Conservation (phyloP, 2,113 vertebrate genomes). For the Brachionichthys hirsutus region DNA sequence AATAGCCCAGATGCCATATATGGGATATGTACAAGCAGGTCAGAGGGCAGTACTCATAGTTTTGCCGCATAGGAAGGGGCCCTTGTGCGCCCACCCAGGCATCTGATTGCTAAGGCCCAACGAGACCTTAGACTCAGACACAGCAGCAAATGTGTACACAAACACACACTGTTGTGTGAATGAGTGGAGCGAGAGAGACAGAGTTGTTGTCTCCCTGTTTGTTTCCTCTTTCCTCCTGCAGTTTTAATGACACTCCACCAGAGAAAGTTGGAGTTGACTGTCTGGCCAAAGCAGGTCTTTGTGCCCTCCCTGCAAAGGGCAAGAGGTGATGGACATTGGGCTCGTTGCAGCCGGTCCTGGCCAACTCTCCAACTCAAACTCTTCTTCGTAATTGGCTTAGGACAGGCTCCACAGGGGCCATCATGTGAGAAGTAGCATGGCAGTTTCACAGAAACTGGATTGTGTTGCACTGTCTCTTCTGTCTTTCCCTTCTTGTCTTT, state of each 20-base stretch:
- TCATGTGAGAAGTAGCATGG: constrained; percentile 70
- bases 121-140: constrained; percentile 60
- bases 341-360: constrained; percentile 63
- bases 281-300: constrained; percentile 59
- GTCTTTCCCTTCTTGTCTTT: constrained; percentile 37
- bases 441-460: constrained; percentile 68
- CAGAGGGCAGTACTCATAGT: constrained; percentile 50
- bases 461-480: constrained; percentile 59
- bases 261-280: constrained; percentile 65
- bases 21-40: constrained; percentile 48
- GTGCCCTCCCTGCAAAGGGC: constrained; percentile 71
- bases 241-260: constrained; percentile 74
- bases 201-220: constrained; percentile 71
- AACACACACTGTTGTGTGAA: constrained; percentile 37
- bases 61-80: constrained; percentile 83
- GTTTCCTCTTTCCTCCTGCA: constrained; percentile 71
- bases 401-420: constrained; percentile 69
- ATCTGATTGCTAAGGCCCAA: constrained; percentile 62
- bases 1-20: constrained; percentile 25
- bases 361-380: constrained; percentile 66
- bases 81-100: constrained; percentile 58
- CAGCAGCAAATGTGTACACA: constrained; percentile 37
- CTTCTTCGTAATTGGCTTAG: constrained; percentile 74
- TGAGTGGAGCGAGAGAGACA: constrained; percentile 59
- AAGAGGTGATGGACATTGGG: constrained; percentile 73